Percentiles rank a stretch among this genome's conserved stretches.
phyloP scores from a whole-genome alignment of 2,113 vertebrate species.

The Clarias magur region DNA sequence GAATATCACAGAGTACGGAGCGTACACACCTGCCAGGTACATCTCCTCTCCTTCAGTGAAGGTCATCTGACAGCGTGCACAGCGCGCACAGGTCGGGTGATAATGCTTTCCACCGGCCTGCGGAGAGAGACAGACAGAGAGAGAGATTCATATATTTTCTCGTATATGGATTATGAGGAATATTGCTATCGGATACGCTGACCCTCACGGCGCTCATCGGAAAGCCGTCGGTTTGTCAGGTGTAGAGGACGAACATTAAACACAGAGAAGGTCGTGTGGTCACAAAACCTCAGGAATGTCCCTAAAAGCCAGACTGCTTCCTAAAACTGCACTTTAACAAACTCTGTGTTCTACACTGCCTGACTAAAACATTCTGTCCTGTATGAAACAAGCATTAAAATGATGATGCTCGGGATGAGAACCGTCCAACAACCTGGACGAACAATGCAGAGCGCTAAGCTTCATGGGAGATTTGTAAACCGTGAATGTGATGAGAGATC shows the following conservation, averaged over 20 bases:
- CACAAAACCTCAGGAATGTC: not conserved
- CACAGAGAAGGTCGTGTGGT: not conserved
- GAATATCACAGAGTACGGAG: not conserved
- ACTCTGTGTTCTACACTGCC: too few species aligned
- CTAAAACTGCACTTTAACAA: too few species aligned
- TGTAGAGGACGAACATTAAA: not conserved
- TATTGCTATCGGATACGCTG: not conserved
- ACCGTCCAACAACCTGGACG: too few species aligned
- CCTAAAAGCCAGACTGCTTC: not conserved
- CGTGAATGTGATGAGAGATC: too few species aligned
- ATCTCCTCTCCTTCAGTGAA: slow-evolving; percentile 95
- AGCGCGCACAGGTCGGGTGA: slow-evolving; percentile 91
- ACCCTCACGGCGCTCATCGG: not conserved
- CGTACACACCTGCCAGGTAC: slow-evolving; percentile 88
- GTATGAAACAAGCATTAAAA: too few species aligned
- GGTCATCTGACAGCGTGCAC: slow-evolving; percentile 94
- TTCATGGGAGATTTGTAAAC: too few species aligned
- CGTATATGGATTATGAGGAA: not conserved
- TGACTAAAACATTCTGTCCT: too few species aligned
- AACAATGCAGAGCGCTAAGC: too few species aligned
- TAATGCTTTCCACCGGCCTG: slow-evolving; percentile 96
- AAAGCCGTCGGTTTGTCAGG: not conserved
- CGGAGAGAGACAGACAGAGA: slow-evolving; percentile 16
- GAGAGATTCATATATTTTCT: not conserved
- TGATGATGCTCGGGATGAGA: too few species aligned